Conservation (phyloP, 2,797 vertebrate species). For the Knipowitschia caucasica region DNA sequence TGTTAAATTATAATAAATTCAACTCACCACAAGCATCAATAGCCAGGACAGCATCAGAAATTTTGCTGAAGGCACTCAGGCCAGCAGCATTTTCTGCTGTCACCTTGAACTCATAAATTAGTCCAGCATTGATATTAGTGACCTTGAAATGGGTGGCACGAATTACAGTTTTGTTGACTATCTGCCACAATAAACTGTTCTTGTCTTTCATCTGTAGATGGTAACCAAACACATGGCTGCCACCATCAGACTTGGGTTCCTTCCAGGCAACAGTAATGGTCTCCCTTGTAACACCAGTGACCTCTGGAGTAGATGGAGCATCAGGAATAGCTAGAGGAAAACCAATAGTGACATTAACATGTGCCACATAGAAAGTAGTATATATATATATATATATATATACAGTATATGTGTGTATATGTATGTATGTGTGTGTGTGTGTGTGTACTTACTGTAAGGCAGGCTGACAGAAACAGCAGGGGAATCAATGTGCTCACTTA, state of each 20-base stretch:
- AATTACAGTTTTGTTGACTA: constrained; percentile 88
- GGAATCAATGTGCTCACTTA: constrained; percentile 93
- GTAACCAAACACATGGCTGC: constrained; percentile 88
- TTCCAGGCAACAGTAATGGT: constrained; percentile 89
- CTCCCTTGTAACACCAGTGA: constrained; percentile 88
- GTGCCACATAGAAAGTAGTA: neutral
- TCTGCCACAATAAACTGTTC: constrained; percentile 97
- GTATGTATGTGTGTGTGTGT: too few species aligned
- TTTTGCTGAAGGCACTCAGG: constrained; percentile 86
- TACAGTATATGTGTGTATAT: constrained; percentile 2
- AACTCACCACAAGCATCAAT: constrained; percentile 96
- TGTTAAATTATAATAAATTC: neutral
- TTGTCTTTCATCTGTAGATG: constrained; percentile 98
- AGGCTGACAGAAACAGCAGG: constrained; percentile 82
- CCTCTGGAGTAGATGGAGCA: constrained; percentile 87
- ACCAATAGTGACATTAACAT: neutral
- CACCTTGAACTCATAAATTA: constrained; percentile 98
- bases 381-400: neutral
- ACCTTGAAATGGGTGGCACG: constrained; percentile 94
- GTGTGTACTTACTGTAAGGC: constrained; percentile 89
- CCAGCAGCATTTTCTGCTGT: constrained; percentile 96
- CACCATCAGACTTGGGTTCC: constrained; percentile 91
- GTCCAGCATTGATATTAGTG: constrained; percentile 84
- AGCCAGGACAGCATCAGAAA: constrained; percentile 92
- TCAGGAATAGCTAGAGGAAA: constrained; percentile 82